phyloP scores from a whole-genome alignment of 2,888 invertebrate species.

The Poecilobothrus nobilitatus region DNA sequence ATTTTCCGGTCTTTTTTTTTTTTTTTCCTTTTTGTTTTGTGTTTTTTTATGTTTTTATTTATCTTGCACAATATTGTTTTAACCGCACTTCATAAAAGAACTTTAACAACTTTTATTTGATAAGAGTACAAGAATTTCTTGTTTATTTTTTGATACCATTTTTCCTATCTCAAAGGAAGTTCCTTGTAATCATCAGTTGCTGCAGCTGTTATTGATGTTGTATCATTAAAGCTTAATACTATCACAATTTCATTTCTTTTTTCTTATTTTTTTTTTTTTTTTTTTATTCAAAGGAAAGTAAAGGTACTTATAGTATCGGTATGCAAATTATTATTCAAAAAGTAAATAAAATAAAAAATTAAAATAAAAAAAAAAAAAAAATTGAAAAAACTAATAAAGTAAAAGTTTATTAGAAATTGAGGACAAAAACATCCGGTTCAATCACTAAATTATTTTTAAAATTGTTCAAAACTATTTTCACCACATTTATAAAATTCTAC shows the following conservation, averaged over 20 bases:
- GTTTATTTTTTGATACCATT: background rate
- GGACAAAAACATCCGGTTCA: background rate
- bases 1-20: background rate
- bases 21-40: background rate
- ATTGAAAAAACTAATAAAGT: too few relatives aligned
- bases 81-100: background rate
- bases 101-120: background rate
- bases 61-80: background rate
- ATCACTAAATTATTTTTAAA: too few relatives aligned
- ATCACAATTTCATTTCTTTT: background rate
- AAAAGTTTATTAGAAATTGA: background rate
- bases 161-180: background rate
- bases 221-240: background rate
- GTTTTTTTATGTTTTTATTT: background rate
- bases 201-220: background rate
- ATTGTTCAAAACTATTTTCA: too few relatives aligned
- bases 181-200: background rate
- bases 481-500: too few relatives aligned
- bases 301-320: too few relatives aligned
- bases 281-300: too few relatives aligned
- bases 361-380: too few relatives aligned
- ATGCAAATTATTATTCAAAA: too few relatives aligned
- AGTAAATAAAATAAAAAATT: too few relatives aligned
- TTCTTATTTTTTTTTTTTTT: background rate
- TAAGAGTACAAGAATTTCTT: background rate